Base-by-base conservation (phyloP, 1,140 invertebrate genomes). In the Nymphalis io region DNA sequence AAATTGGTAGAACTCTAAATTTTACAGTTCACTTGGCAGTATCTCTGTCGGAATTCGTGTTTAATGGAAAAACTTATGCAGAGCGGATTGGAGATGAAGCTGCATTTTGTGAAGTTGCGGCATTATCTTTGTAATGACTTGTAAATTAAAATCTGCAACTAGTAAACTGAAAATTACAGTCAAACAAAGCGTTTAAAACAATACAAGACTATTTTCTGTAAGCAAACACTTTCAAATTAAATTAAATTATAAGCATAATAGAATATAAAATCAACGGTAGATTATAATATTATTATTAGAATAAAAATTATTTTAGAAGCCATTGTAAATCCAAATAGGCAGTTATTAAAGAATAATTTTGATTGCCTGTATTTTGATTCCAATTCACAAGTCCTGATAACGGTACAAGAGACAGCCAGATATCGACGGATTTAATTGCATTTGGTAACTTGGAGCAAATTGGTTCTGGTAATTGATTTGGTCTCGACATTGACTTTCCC, bases 11-110 rank as follows among this genome's bases (percentile, higher is more conserved):
- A 46, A 84, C 82, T 13, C 75, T 93, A 11, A 90, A 91, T 15
- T 95, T 95, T 68, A 80, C 85, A n/a, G 92, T 89, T 6, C 74
- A 94, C 15, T 75, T 93, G 61, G 79, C 85, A 21, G 79, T 93
- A 0, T 80, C 86, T 11, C 93, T 85, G 63, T 84, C 92, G 2
- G 87, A 93, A 8, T 94, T 92, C 66, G 79, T 79, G 15, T 94
- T 89, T 67, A 82, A 93, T 18, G 94, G 93, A 0, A 93, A 93
- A 81, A 92, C 92, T 12, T 95, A 91, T 60, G 84, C 90, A 12
- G 93, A 94, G 21, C 89, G 90, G 60, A 86, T 94, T 38, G 88
- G 83, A 5, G 70, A 79, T 3, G 67, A 84, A 8, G 81, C 91
- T 39, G 67, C 74, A 23, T 83, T 68, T 75, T 88, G 78, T 33